phyloP scores from a whole-genome alignment of 2,888 invertebrate species.

The Aspidiotus destructor region DNA sequence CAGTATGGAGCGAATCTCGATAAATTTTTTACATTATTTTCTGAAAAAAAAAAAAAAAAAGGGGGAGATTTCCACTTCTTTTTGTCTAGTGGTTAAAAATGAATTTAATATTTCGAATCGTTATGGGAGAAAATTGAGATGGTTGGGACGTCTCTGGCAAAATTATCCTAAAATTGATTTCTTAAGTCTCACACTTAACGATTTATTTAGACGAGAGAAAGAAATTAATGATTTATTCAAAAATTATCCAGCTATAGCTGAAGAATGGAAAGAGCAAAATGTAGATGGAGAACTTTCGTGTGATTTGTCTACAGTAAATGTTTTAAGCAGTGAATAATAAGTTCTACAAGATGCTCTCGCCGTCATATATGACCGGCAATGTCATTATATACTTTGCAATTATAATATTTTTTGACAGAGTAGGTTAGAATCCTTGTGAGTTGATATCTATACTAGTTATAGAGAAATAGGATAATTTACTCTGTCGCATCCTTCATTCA shows the following conservation, averaged over 20 bases:
- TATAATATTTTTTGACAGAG: conserved; percentile 1
- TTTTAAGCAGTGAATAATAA: neutral
- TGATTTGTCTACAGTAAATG: neutral
- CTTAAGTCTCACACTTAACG: neutral
- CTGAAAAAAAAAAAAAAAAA: neutral
- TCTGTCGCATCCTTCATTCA: conserved; percentile 1
- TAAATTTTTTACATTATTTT: neutral
- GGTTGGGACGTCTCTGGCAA: neutral
- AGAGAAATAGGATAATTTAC: neutral
- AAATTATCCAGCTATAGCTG: conserved; percentile 1
- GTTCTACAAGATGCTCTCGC: neutral
- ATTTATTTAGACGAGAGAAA: neutral
- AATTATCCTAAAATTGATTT: neutral
- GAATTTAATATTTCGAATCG: neutral
- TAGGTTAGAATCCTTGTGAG: neutral
- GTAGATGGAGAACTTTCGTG: neutral
- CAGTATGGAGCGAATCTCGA: neutral
- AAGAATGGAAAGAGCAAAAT: conserved; percentile 1
- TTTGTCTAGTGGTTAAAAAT: neutral
- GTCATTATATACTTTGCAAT: neutral
- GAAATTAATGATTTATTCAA: neutral
- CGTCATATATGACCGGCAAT: neutral
- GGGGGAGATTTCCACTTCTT: neutral
- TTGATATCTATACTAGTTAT: neutral
- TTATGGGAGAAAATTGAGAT: conserved; percentile 1